Evolutionary conservation across 35 echinoderm and acorn worm species (phyloP), one percentile per base, ranked within the genome.

Genomic region (Stichopus chloronotus): DNA sequence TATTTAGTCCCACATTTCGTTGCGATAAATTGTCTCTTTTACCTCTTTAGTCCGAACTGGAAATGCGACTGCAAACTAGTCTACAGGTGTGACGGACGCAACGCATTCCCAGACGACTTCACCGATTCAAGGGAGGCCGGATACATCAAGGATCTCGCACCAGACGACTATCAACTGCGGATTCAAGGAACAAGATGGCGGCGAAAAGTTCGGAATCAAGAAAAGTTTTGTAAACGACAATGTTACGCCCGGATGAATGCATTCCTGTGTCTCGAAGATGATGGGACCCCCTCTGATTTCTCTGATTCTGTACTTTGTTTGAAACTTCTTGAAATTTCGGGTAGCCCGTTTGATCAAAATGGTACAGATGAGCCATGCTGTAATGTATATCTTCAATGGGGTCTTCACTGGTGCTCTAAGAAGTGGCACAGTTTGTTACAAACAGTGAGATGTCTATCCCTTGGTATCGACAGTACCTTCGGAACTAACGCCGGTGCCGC

Each of bases 351-450:
- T n/a, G n/a, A n/a, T n/a, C 30, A 43, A 43, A 43, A 43, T 43
- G 30, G 30, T 43, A 3, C 30, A 43, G 78, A n/a, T n/a, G 78
- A 79, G 52, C 78, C 78, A 79, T 79, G 78, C 20, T 79, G 78
- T 79, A 24, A 79, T 12, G 9, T 79, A 79, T 79, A 30, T 24
- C 78, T 79, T 30, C 78, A 79, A 24, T 79, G 78, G 78, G 78
- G 78, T 79, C 78, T 52, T 12, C 17, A 79, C 22, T 79, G 78
- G 78, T 79, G 78, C 52, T 11, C 22, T 23, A 24, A 79, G 5
- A 79, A 79, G 78, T 79, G 78, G 78, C 11, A 79, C 78, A 52
- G 52, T 12, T 25, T 24, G 8, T 5, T 79, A 61, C 8, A 61
- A 61, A 61, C 59, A 8, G 14, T 61, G 8, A 8, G 59, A 61